These are phyloP conservation scores for Caenorhabditis doughertyi DNA, from an alignment of 2,888 invertebrate species.

Conservation along the genomic window DNA sequence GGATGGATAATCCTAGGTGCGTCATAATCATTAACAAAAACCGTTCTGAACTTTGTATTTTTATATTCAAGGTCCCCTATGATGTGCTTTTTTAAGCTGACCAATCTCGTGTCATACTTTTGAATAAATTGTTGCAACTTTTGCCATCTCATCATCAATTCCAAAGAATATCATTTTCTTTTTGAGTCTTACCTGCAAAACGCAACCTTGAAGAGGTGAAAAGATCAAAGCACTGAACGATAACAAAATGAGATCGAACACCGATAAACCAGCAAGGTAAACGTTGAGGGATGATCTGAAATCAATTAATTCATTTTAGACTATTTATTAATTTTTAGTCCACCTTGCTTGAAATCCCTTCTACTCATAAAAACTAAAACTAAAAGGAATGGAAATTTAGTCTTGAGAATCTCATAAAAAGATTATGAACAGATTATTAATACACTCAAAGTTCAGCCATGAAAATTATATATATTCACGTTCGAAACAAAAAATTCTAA, in stretches of 20 bases:
- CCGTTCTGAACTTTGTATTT: background rate
- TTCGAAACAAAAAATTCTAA: constrained; percentile 2
- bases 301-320: background rate
- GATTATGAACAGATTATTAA: constrained; percentile 40
- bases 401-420: constrained; percentile 19
- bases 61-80: background rate
- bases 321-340: background rate
- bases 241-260: constrained; percentile 80
- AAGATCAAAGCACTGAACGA: constrained; percentile 78
- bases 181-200: constrained; percentile 66
- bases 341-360: background rate
- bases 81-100: background rate
- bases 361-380: too few species aligned
- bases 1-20: background rate
- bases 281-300: constrained; percentile 79
- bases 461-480: background rate
- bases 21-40: background rate
- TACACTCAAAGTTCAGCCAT: constrained; percentile 21
- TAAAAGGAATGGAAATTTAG: constrained; percentile 14
- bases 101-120: constrained; percentile 1
- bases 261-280: constrained; percentile 81
- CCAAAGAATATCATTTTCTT: constrained; percentile 22
- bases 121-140: constrained; percentile 52
- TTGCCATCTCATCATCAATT: constrained; percentile 34
- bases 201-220: constrained; percentile 74